Conservation (phyloP, 2,797 vertebrate genomes). For the Sebastes oblongus region DNA sequence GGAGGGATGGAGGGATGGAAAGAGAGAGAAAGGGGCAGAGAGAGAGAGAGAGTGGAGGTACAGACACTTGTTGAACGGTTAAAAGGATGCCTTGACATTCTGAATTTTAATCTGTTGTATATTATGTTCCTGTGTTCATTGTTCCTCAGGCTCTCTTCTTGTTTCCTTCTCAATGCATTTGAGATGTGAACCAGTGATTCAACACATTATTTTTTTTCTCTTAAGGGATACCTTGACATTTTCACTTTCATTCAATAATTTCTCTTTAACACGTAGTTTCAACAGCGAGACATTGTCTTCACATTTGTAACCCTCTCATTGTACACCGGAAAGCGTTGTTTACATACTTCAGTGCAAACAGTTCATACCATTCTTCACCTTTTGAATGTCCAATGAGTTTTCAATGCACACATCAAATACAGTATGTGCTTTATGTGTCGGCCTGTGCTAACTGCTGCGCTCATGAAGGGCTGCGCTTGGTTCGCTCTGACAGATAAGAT, state of each 20-base stretch:
- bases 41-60: neutral
- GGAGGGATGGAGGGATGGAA: constrained; percentile 68
- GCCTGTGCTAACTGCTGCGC: constrained; percentile 1
- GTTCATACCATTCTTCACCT: neutral
- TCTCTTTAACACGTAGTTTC: constrained; percentile 27
- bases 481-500: constrained; percentile 39
- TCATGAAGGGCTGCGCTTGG: neutral
- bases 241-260: constrained; percentile 43
- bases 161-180: constrained; percentile 33
- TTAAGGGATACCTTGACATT: constrained; percentile 50
- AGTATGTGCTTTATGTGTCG: neutral
- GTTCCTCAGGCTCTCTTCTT: constrained; percentile 3
- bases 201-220: neutral
- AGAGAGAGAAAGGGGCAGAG: constrained; percentile 1
- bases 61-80: constrained; percentile 74
- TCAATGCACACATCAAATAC: neutral
- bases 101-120: constrained; percentile 50
- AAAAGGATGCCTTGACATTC: constrained; percentile 69
- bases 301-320: neutral
- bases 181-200: constrained; percentile 18
- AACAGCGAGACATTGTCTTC: constrained; percentile 1
- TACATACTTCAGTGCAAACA: neutral
- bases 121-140: constrained; percentile 24
- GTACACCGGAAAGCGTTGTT: neutral
- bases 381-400: neutral